phyloP scores from a whole-genome alignment of 2,113 vertebrate species.

The Gasterosteus nipponicus region DNA sequence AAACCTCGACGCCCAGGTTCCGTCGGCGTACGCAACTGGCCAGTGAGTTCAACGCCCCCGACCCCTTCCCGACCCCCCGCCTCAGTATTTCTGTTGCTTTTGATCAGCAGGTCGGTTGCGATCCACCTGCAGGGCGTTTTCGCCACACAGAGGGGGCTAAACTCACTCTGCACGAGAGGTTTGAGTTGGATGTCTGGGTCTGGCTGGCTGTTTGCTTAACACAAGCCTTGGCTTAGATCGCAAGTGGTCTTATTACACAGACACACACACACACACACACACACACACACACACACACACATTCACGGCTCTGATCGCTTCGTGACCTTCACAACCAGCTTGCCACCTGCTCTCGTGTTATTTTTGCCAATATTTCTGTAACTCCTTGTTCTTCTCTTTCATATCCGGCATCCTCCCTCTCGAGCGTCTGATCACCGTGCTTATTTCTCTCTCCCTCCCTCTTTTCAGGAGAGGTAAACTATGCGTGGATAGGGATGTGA shows the following conservation, averaged over 20 bases:
- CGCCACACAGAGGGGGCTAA: slow-evolving; percentile 16
- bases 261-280: slow-evolving; percentile 36
- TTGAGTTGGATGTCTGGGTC: slow-evolving; percentile 27
- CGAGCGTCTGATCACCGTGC: slow-evolving; percentile 30
- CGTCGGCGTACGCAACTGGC: slow-evolving; percentile 14
- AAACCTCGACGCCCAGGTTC: slow-evolving; percentile 10
- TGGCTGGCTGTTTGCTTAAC: slow-evolving; percentile 65
- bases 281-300: slow-evolving; percentile 31
- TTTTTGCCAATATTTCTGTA: slow-evolving; percentile 70
- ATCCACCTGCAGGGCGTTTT: slow-evolving; percentile 37
- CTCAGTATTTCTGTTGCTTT: background rate
- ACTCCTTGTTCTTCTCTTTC: slow-evolving; percentile 58
- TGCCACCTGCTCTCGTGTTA: slow-evolving; percentile 66
- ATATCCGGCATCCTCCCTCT: slow-evolving; percentile 51
- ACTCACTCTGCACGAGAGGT: slow-evolving; percentile 6
- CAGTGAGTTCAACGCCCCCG: slow-evolving; percentile 11
- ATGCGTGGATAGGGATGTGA: background rate
- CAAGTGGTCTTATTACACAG: slow-evolving; percentile 54
- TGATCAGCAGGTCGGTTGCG: slow-evolving; percentile 10
- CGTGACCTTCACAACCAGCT: slow-evolving; percentile 62
- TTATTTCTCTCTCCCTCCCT: slow-evolving; percentile 27
- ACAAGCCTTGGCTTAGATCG: slow-evolving; percentile 40
- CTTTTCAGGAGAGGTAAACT: background rate
- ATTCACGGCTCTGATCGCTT: slow-evolving; percentile 42
- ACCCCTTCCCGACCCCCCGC: background rate